Evolutionary conservation across 2,888 invertebrate genomes (phyloP).

Genomic region (Seladonia tumulorum): DNA sequence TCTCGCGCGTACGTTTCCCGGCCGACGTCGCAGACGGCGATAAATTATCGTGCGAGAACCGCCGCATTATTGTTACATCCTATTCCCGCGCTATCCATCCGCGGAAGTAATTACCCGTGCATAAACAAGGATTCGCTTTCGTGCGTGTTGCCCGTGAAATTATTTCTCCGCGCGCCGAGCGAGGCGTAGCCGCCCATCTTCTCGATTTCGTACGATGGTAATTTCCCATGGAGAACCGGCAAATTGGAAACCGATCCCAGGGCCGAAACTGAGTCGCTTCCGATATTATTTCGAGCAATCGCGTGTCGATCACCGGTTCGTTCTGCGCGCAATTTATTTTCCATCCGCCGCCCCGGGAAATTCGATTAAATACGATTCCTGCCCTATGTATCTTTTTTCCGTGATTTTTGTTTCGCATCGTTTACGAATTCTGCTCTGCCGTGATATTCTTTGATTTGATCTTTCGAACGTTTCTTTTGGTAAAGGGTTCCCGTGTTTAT

Average conservation of each 20-base stretch:
- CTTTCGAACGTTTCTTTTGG: neutral
- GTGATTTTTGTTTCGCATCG: neutral
- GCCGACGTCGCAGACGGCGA: constrained; percentile 34
- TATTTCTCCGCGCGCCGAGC: neutral
- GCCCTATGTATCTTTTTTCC: neutral
- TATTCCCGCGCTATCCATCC: neutral
- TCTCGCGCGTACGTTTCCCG: constrained; percentile 18
- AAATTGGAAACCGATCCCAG: neutral
- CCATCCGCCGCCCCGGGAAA: neutral
- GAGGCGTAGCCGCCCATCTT: neutral
- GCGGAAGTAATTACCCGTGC: constrained; percentile 49
- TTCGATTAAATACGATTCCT: constrained; percentile 27
- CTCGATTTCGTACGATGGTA: neutral
- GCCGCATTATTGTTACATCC: constrained; percentile 46
- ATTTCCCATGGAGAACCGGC: neutral
- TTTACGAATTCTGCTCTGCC: neutral
- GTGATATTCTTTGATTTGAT: neutral
- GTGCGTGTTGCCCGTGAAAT: constrained; percentile 33
- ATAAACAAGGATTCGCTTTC: constrained; percentile 44
- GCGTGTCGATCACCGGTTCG: constrained; percentile 21
- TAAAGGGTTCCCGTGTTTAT: neutral
- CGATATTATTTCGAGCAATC: constrained; percentile 26
- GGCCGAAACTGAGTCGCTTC: constrained; percentile 12
- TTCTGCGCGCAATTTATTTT: constrained; percentile 21
- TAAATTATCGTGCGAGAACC: constrained; percentile 57